Conservation (phyloP, 2,797 vertebrate species). For the Parotocinclus haroldoi region DNA sequence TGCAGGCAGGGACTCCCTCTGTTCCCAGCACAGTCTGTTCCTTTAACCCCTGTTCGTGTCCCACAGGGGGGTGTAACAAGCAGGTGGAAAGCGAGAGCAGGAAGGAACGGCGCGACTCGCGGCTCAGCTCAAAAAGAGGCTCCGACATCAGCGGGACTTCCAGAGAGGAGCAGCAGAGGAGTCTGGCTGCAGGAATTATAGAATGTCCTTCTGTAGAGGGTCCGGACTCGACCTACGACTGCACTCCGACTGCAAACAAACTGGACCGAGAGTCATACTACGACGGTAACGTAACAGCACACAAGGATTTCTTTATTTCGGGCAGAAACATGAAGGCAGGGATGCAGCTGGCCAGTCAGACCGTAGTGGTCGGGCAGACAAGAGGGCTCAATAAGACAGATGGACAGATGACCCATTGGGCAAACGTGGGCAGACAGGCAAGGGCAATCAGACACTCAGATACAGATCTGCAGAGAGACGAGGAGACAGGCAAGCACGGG, state of each 20-base stretch:
- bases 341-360: too few species aligned
- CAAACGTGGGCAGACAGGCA: too few species aligned
- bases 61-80: conserved; percentile 62
- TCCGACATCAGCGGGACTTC: conserved; percentile 76
- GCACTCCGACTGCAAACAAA: conserved; percentile 64
- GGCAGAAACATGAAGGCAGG: too few species aligned
- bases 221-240: conserved; percentile 64
- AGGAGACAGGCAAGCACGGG: too few species aligned
- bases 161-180: conserved; percentile 76
- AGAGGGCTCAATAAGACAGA: too few species aligned
- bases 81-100: conserved; percentile 70
- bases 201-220: conserved; percentile 71
- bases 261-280: conserved; percentile 71
- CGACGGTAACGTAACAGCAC: conserved; percentile 79
- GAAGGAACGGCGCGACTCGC: conserved; percentile 67
- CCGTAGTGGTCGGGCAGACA: too few species aligned
- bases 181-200: conserved; percentile 69
- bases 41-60: conserved; percentile 55
- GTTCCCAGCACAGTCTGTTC: conserved; percentile 55
- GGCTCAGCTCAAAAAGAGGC: conserved; percentile 78
- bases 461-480: too few species aligned
- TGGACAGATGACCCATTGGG: too few species aligned
- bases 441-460: too few species aligned
- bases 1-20: conserved; percentile 25
- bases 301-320: too few species aligned